Base-by-base conservation (phyloP, 2,113 vertebrate species). In the Petroica traversi region DNA sequence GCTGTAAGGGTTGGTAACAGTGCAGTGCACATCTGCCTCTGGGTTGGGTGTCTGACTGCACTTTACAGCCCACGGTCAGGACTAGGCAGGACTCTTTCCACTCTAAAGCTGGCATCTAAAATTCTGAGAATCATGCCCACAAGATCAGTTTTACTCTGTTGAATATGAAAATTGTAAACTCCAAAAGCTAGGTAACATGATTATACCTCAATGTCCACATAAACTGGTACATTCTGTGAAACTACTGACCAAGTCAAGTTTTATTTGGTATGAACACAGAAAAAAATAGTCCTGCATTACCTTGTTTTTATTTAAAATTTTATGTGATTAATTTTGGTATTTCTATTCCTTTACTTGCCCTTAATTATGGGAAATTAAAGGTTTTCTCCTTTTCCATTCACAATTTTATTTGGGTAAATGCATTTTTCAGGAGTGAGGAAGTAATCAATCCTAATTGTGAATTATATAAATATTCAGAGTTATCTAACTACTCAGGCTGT, bases 11-110 rank as follows among this genome's bases (percentile, higher is more conserved):
- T 17, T 51, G 80, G 26, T 10, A 67, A 25, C 7, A 13, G 12
- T 15, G 5, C 40, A 62, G 19, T 0, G 1, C 25, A 26, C 34
- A 26, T 26, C 25, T 54, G 2, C 7, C 18, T 74, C 34, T 85
- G 57, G 92, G 18, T 33, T 51, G 4, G 5, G 15, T 49, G 16
- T 46, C 51, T 29, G 8, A 55, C 14, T 26, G 26, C 20, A 45
- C 0, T 0, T 31, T 49, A 43, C 0, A 75, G 43, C 10, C 74
- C 33, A 26, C 17, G 23, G 33, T 41, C 46, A 78, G 29, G 67
- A 38, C 16, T 25, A 52, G 33, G 29, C 26, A 82, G 33, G 34
- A 45, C 36, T 38, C 43, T 5, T 52, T 38, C 23, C 17, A 25
- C 12, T n/a, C 31, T 51, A 40, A 67, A 88, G 5, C 25, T 71